Conservation (phyloP, 2,113 vertebrate genomes). For the Alces alces region DNA sequence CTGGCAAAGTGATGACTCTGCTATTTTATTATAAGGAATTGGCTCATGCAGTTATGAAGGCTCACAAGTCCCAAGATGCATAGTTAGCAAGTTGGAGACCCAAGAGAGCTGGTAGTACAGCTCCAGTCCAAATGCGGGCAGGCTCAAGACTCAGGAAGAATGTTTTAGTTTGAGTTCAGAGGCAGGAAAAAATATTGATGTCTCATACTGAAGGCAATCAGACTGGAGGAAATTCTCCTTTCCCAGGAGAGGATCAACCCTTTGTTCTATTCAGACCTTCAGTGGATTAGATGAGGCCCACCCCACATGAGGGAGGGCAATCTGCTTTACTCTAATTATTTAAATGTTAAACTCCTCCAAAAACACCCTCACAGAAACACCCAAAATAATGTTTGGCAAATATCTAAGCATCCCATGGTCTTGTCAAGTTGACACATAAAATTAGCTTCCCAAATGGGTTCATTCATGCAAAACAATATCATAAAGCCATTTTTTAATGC, state of each 20-base stretch:
- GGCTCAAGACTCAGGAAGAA: not conserved
- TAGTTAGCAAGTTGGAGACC: not conserved
- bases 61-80: not conserved
- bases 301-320: not conserved
- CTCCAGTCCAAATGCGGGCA: not conserved
- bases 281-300: not conserved
- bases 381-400: not conserved
- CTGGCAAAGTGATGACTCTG: not conserved
- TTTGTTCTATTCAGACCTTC: not conserved
- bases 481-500: not conserved
- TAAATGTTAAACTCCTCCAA: not conserved
- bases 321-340: not conserved
- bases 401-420: not conserved
- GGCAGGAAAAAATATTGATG: not conserved
- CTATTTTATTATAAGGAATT: not conserved
- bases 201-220: not conserved
- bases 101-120: not conserved
- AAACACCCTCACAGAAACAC: not conserved
- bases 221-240: not conserved
- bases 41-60: not conserved
- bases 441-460: not conserved
- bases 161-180: not conserved
- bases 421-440: not conserved
- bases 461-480: not conserved
- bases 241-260: not conserved